These are phyloP conservation scores for Galerucella calmariensis DNA, from an alignment of 2,888 invertebrate genomes.

Conservation along the genomic window DNA sequence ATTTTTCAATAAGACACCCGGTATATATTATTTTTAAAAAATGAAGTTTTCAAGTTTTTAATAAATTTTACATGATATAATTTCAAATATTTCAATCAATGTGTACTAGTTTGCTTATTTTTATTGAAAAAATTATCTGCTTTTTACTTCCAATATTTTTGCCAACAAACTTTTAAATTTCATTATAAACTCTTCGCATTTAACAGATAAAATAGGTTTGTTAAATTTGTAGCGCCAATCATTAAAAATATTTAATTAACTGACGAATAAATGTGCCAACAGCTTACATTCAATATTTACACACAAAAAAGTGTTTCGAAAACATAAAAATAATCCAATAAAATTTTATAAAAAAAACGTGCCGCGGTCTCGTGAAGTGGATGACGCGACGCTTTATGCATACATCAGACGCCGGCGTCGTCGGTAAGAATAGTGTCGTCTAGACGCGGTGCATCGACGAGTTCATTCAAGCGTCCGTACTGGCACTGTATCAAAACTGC, in stretches of 20 bases:
- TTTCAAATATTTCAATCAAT: no score
- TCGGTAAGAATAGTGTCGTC: slow-evolving; percentile 31
- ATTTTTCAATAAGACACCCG: no score
- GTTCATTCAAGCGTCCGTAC: slow-evolving; percentile 39
- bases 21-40: no score
- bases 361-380: slow-evolving; percentile 11
- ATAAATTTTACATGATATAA: no score
- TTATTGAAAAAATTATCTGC: no score
- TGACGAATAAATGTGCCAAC: background rate
- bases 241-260: background rate
- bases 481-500: slow-evolving; percentile 1
- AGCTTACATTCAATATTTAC: background rate
- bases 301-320: background rate
- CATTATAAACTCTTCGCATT: no score
- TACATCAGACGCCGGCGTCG: slow-evolving; percentile 18
- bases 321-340: background rate
- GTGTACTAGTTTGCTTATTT: no score
- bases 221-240: background rate
- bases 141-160: no score
- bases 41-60: no score
- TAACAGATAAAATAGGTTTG: background rate
- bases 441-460: slow-evolving; percentile 45
- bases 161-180: no score
- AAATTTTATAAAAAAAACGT: slow-evolving; percentile 8
- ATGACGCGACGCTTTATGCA: slow-evolving; percentile 9